Evolutionary conservation across 2,797 vertebrate species (phyloP).

Genomic region (Leucoraja ocellata): DNA sequence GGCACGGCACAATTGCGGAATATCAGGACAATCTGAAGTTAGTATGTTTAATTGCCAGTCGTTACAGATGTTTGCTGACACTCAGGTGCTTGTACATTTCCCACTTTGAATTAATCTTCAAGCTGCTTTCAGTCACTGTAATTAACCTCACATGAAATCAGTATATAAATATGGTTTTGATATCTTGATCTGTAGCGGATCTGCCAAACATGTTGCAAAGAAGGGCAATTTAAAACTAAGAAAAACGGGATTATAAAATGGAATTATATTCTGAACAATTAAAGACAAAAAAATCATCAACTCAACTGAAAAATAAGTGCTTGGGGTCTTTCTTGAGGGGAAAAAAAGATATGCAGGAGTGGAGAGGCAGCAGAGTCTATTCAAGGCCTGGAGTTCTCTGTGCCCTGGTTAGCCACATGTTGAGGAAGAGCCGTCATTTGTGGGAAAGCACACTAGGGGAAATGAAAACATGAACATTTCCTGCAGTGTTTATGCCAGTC

Average conservation of each 20-base stretch:
- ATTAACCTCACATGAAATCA: constrained; percentile 18
- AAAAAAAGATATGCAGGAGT: background rate
- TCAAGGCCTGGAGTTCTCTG: background rate
- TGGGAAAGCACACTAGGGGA: background rate
- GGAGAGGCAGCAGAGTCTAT: background rate
- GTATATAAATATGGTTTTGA: background rate
- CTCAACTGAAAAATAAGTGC: background rate
- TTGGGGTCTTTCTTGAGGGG: background rate
- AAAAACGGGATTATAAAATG: background rate
- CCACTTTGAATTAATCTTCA: background rate
- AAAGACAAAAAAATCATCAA: background rate
- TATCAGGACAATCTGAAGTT: background rate
- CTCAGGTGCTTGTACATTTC: background rate
- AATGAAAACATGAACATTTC: no score
- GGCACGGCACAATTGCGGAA: no score
- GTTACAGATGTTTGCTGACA: background rate
- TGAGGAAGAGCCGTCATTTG: background rate
- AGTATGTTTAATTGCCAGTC: background rate
- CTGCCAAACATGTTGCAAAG: background rate
- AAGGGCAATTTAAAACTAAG: background rate
- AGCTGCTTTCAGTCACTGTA: background rate
- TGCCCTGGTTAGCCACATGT: background rate
- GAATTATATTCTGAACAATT: constrained; percentile 20
- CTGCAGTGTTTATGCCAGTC: no score
- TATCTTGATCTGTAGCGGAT: background rate